Evolutionary conservation across 2,113 vertebrate species (phyloP), one percentile per base, ranked within the genome.

Genomic region (Phylloscopus whistleri): DNA sequence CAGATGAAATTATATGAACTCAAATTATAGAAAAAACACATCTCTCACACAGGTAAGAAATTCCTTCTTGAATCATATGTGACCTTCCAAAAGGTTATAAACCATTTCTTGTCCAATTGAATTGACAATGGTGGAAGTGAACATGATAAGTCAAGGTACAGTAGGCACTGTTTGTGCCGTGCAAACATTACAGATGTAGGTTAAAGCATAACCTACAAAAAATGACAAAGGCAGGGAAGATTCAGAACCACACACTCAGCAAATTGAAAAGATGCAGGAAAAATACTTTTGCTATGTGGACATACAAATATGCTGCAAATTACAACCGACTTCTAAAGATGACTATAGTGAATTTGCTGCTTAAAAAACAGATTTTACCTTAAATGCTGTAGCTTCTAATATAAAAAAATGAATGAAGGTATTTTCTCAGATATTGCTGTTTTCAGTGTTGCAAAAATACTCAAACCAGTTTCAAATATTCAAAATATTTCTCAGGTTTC

Each of bases 181-280:
- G 91, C 49, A 87, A 60, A 90, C 7, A 1, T 74, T 72, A 64
- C 21, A 56, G 58, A 76, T 82, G n/a, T 56, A 84, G 52, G 35
- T 60, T 94, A 94, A 80, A 92, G 24, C 13, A 64, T 30, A 41
- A 87, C 91, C 69, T 90, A 81, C 56, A 94, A 91, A 97, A 95
- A 95, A 84, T 64, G 11, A 84, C 52, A 87, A 87, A 82, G 52
- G 73, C 19, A 48, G 35, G 52, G 72, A 88, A 70, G 74, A 87
- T 35, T 72, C 52, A 49, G 39, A 80, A 60, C 80, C n/a, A 69
- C 9, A 74, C 52, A 59, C 18, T 69, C 52, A 92, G 56, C 13
- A 87, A 84, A 35, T 23, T 60, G 31, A 87, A 87, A 91, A 84
- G 27, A 91, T 69, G 11, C 15, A 72, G 51, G 44, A 66, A 94